These are phyloP conservation scores for Rhopalosiphum maidis DNA, from an alignment of 1,140 invertebrate genomes.

Conservation along the genomic window DNA sequence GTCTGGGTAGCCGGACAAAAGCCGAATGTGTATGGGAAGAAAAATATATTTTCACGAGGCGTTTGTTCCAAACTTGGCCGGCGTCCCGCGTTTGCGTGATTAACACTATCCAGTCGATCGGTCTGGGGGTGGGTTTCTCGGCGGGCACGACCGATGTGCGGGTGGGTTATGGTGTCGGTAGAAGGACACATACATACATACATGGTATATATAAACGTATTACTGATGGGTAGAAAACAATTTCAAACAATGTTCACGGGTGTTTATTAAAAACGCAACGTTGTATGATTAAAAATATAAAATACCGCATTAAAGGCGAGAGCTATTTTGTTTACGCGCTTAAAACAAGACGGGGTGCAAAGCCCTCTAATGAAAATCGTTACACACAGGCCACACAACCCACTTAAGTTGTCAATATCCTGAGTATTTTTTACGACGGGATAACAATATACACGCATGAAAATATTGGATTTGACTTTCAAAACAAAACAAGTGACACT, in stretches of 20 bases:
- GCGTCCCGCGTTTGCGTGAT: constrained; percentile 56
- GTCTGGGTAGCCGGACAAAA: constrained; percentile 24
- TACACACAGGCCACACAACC: background rate
- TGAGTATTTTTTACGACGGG: constrained; percentile 10
- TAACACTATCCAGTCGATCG: constrained; percentile 56
- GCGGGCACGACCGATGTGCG: background rate
- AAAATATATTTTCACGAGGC: constrained; percentile 47
- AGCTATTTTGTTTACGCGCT: constrained; percentile 20
- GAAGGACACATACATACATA: background rate
- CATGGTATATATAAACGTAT: background rate
- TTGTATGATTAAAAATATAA: constrained; percentile 36
- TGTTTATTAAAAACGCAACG: constrained; percentile 34
- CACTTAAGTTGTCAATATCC: constrained; percentile 8
- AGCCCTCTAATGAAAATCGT: constrained; percentile 37
- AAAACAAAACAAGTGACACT: background rate
- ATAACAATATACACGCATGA: background rate
- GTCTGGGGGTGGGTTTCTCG: background rate
- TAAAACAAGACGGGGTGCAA: background rate
- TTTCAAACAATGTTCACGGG: constrained; percentile 30
- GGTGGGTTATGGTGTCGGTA: background rate
- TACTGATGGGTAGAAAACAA: constrained; percentile 21
- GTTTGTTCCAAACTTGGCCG: constrained; percentile 55
- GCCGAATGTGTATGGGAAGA: constrained; percentile 37
- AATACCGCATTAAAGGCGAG: background rate
- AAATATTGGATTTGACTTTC: background rate